Evolutionary conservation across 2,113 vertebrate genomes (phyloP).

Genomic region (Maccullochella peelii): DNA sequence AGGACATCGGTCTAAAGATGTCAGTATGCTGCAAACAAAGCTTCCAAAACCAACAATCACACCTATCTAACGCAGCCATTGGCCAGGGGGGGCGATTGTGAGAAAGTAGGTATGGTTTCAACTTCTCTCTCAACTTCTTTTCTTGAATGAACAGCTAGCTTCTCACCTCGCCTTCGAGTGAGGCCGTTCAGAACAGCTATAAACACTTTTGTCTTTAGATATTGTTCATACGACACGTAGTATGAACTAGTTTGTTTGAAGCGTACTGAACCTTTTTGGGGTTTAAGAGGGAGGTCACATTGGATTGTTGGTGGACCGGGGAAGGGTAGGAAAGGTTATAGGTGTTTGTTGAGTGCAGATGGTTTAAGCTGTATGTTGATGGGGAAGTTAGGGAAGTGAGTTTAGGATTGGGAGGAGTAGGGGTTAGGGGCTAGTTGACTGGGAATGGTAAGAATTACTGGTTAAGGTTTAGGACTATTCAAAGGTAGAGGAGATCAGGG

Average conservation of each 20-base stretch:
- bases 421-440: neutral
- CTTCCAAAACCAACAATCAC: neutral
- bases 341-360: neutral
- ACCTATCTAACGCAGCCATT: neutral
- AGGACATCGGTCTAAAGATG: neutral
- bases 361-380: neutral
- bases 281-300: neutral
- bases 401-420: neutral
- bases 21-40: neutral
- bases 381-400: neutral
- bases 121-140: no score
- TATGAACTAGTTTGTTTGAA: neutral
- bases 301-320: neutral
- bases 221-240: neutral
- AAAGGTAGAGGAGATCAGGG: neutral
- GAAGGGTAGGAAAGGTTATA: neutral
- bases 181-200: neutral
- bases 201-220: no score
- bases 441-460: neutral
- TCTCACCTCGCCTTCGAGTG: no score
- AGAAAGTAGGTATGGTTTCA: neutral
- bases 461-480: neutral
- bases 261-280: neutral
- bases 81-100: neutral
- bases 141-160: no score